Conservation (phyloP, 2,888 invertebrate genomes). For the Campoplex nolae region DNA sequence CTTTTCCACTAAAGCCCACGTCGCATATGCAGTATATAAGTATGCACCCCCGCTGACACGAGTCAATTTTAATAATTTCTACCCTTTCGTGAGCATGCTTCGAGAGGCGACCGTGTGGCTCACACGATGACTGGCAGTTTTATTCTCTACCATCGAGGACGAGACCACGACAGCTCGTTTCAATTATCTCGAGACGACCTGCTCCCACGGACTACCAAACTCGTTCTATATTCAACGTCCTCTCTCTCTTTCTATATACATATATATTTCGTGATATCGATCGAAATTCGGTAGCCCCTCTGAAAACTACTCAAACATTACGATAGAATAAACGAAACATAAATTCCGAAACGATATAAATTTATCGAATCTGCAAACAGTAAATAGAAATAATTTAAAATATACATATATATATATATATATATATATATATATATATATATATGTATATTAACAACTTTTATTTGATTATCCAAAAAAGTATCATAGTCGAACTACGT, state of each 20-base stretch:
- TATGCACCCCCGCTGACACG: conserved; percentile 62
- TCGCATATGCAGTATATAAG: conserved; percentile 40
- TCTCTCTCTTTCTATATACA: not conserved
- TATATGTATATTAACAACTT: not conserved
- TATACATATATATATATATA: not conserved
- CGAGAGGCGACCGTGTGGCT: conserved; percentile 56
- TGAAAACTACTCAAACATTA: not conserved
- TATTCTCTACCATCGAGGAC: conserved; percentile 69
- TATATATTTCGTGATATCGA: conserved; percentile 60
- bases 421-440: not conserved
- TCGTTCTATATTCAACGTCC: conserved; percentile 50
- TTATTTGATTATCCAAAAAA: not conserved
- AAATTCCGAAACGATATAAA: conserved; percentile 22
- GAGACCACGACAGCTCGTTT: conserved; percentile 71
- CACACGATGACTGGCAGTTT: conserved; percentile 77
- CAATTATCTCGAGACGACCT: conserved; percentile 75
- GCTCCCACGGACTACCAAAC: conserved; percentile 70
- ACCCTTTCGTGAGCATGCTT: conserved; percentile 52
- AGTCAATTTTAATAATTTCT: conserved; percentile 80
- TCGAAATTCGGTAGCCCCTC: conserved; percentile 54
- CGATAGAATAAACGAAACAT: conserved; percentile 12
- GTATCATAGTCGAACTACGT: not conserved
- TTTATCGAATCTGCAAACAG: conserved; percentile 14
- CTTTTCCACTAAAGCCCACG: conserved; percentile 36
- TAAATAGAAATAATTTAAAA: not conserved